phyloP scores from a whole-genome alignment of 2,797 vertebrate species.

The Aldrovandia affinis region DNA sequence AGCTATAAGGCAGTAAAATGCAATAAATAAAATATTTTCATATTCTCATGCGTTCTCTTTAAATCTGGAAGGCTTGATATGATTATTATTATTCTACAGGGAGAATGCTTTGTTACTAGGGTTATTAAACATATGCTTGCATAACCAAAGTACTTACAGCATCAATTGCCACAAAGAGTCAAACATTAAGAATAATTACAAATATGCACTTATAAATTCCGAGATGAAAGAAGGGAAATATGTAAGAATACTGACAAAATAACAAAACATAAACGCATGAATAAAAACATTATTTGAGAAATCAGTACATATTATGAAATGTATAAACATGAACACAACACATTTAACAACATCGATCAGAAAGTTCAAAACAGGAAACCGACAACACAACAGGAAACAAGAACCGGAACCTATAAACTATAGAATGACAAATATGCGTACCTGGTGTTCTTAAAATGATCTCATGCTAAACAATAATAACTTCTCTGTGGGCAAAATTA shows the following conservation, averaged over 20 bases:
- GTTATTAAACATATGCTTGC: conserved; percentile 35
- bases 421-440: background rate
- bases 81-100: conserved; percentile 19
- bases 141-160: conserved; percentile 28
- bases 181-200: conserved; percentile 27
- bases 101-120: conserved; percentile 12
- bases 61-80: background rate
- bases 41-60: background rate
- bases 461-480: too few relatives aligned
- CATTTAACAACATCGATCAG: conserved; percentile 51
- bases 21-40: background rate
- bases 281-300: background rate
- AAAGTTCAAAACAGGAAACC: conserved; percentile 72
- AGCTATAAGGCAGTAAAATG: background rate
- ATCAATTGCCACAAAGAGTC: conserved; percentile 24
- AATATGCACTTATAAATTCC: conserved; percentile 23
- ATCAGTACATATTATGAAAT: conserved; percentile 28
- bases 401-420: background rate
- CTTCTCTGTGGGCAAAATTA: background rate
- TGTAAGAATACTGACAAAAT: background rate
- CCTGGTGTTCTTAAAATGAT: too few relatives aligned
- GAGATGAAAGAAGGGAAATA: background rate
- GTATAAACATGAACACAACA: conserved; percentile 24
- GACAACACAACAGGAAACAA: conserved; percentile 60
- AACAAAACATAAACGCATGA: background rate